phyloP scores from a whole-genome alignment of 1,140 invertebrate genomes.

The Bombus turneri region DNA sequence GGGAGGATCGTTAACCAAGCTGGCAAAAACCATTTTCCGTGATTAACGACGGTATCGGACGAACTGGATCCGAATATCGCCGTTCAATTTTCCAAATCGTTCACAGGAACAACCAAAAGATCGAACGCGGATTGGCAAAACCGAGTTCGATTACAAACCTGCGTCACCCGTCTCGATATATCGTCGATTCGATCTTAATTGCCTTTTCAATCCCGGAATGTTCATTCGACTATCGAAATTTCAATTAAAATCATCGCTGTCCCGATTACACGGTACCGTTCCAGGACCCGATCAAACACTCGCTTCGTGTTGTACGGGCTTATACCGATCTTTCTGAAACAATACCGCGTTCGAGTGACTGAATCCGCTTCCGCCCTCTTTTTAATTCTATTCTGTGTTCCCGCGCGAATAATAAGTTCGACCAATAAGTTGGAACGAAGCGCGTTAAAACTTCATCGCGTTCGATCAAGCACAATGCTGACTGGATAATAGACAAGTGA shows the following conservation, averaged over 20 bases:
- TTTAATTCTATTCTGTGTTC: background rate
- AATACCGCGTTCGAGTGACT: conserved; percentile 1
- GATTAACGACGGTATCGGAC: background rate
- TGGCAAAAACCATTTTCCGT: conserved; percentile 8
- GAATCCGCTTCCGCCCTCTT: background rate
- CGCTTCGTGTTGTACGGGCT: background rate
- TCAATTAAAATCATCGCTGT: conserved; percentile 48
- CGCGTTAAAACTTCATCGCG: background rate
- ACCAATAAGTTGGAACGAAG: background rate
- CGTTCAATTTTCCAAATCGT: background rate
- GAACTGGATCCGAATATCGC: background rate
- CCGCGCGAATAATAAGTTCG: background rate
- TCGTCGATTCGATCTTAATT: conserved; percentile 50
- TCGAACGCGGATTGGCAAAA: conserved; percentile 27
- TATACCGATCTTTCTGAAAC: background rate
- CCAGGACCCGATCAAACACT: background rate
- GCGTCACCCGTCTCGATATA: conserved; percentile 43
- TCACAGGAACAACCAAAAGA: background rate
- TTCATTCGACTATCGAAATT: conserved; percentile 47
- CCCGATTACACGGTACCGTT: conserved; percentile 31
- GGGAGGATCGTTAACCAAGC: background rate
- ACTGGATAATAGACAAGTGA: background rate
- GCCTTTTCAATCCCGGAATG: conserved; percentile 41
- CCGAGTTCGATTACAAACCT: conserved; percentile 34
- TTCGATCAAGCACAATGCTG: background rate